phyloP scores from a whole-genome alignment of 2,113 vertebrate species.

The Atherinomorus stipes region DNA sequence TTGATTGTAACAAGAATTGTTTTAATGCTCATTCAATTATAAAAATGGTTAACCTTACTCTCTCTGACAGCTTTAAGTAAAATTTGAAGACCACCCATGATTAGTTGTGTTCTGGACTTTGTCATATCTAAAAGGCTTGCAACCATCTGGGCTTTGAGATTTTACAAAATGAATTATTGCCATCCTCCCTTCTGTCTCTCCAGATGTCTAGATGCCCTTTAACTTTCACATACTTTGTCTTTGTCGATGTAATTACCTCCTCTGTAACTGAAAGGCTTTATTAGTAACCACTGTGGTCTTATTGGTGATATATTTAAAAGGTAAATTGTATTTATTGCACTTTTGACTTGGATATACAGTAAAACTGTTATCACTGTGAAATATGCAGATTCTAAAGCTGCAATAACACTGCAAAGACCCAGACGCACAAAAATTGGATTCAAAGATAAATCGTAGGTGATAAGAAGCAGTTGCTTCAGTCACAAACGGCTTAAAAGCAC shows the following conservation, averaged over 20 bases:
- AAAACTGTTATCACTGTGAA: not conserved
- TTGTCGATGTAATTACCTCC: slow-evolving; percentile 40
- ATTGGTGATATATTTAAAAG: not conserved
- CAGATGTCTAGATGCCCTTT: slow-evolving; percentile 68
- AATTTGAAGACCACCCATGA: slow-evolving; percentile 69
- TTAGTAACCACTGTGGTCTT: not conserved
- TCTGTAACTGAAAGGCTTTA: slow-evolving; percentile 1
- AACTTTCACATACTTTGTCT: slow-evolving; percentile 49
- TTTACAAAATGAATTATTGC: slow-evolving; percentile 71
- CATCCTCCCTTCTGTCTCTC: slow-evolving; percentile 65
- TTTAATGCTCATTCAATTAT: not conserved
- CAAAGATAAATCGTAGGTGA: slow-evolving; percentile 51
- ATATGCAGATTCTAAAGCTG: slow-evolving; percentile 6
- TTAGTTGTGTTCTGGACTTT: slow-evolving; percentile 57
- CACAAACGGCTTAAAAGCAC: slow-evolving; percentile 46
- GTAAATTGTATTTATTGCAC: not conserved
- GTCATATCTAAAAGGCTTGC: slow-evolving; percentile 62
- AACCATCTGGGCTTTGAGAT: slow-evolving; percentile 63
- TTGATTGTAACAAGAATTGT: no score
- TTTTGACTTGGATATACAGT: not conserved
- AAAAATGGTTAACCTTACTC: slow-evolving; percentile 16
- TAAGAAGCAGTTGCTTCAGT: slow-evolving; percentile 35
- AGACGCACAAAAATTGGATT: slow-evolving; percentile 8
- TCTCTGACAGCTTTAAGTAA: slow-evolving; percentile 57
- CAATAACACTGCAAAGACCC: slow-evolving; percentile 25